phyloP scores from a whole-genome alignment of 2,888 invertebrate species.

The Chloroclysta siterata region DNA sequence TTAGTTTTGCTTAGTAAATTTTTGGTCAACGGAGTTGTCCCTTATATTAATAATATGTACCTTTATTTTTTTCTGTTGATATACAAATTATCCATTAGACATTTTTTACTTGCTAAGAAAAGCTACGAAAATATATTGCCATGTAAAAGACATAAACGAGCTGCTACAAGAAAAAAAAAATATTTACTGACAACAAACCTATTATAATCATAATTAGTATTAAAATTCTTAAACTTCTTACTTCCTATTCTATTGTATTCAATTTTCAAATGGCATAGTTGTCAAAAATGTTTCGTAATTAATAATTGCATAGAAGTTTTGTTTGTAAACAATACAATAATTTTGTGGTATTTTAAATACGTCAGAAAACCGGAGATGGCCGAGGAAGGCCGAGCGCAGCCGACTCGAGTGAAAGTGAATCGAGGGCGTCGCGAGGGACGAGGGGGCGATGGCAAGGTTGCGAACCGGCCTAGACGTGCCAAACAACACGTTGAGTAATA shows the following conservation, averaged over 20 bases:
- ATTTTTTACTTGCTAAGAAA: slow-evolving; percentile 7
- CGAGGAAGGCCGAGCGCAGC: slow-evolving; percentile 61
- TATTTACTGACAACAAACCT: slow-evolving; percentile 13
- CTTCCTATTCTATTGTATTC: slow-evolving; percentile 33
- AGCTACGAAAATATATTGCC: slow-evolving; percentile 30
- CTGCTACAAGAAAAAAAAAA: slow-evolving; percentile 17
- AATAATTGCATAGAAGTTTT: slow-evolving; percentile 18
- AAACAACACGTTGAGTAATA: slow-evolving; percentile 79
- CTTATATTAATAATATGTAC: no score
- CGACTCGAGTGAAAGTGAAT: slow-evolving; percentile 75
- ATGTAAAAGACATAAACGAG: slow-evolving; percentile 54
- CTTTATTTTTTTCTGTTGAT: no score
- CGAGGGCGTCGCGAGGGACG: slow-evolving; percentile 50
- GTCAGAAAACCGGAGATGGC: slow-evolving; percentile 54
- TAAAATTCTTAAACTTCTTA: slow-evolving; percentile 34
- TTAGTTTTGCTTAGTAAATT: no score
- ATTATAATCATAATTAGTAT: not conserved
- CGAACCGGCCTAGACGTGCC: slow-evolving; percentile 74
- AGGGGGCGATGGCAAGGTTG: slow-evolving; percentile 69
- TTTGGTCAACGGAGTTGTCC: no score
- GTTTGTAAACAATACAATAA: slow-evolving; percentile 30
- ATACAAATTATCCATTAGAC: no score
- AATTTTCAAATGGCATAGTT: slow-evolving; percentile 31
- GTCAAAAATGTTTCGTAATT: slow-evolving; percentile 18
- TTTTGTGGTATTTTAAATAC: slow-evolving; percentile 48